A percentile compares a stretch with the other conserved stretches of the same genome.
Conservation (phyloP, 1,140 invertebrate species). For the Heliconius himera region DNA sequence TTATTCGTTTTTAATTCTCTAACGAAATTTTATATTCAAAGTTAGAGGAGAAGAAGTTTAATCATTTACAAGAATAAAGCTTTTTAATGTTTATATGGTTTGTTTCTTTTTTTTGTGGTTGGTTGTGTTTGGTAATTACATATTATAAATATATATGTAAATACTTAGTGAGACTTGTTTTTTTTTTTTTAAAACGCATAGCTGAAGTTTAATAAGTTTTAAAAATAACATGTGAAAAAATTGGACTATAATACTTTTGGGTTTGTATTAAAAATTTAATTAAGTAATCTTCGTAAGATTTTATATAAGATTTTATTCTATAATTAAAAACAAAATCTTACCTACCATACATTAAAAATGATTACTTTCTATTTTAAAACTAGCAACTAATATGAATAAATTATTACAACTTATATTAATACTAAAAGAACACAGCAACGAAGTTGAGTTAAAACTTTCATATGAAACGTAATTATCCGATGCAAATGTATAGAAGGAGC, state of each 20-base stretch:
- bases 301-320: background rate
- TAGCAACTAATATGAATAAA: background rate
- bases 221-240: too few relatives aligned
- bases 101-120: background rate
- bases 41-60: background rate
- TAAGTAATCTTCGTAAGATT: too few relatives aligned
- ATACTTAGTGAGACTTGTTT: too few relatives aligned
- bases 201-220: too few relatives aligned
- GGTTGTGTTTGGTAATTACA: background rate
- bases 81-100: background rate
- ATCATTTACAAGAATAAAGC: background rate
- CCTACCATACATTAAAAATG: background rate
- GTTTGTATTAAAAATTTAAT: too few relatives aligned
- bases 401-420: background rate
- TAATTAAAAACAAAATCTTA: background rate
- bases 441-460: conserved; percentile 4
- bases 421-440: background rate
- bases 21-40: conserved; percentile 1
- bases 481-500: conserved; percentile 19
- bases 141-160: too few relatives aligned
- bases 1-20: conserved; percentile 11
- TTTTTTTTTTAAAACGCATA: too few relatives aligned
- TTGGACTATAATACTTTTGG: too few relatives aligned
- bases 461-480: conserved; percentile 10
- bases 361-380: background rate